Evolutionary conservation across 2,113 vertebrate genomes (phyloP).

Genomic region (Narcine bancroftii): DNA sequence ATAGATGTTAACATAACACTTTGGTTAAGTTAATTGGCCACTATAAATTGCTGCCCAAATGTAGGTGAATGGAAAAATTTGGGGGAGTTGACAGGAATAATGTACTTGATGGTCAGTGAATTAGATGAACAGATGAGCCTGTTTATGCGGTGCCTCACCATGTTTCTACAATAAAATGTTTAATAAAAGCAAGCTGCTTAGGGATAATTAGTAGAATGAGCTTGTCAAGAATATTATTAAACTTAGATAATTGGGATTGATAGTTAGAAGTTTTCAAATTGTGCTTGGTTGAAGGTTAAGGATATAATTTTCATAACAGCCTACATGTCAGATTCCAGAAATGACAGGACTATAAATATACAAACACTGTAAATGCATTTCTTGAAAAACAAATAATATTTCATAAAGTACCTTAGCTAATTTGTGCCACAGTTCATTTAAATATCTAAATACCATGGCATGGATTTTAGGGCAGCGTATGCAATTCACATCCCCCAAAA

Average conservation of each 20-base stretch:
- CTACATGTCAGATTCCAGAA: not conserved
- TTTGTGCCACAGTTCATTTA: slow-evolving; percentile 93
- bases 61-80: too few species aligned
- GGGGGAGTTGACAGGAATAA: too few species aligned
- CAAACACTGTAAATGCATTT: not conserved
- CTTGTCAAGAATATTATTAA: not conserved
- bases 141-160: too few species aligned
- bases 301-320: not conserved
- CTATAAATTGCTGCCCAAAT: too few species aligned
- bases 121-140: too few species aligned
- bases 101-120: too few species aligned
- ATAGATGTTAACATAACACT: too few species aligned
- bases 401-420: slow-evolving; percentile 76
- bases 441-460: slow-evolving; percentile 80
- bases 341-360: not conserved
- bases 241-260: not conserved
- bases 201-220: not conserved
- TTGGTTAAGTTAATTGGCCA: too few species aligned
- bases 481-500: slow-evolving; percentile 89
- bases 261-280: not conserved
- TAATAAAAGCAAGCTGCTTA: not conserved
- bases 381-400: not conserved
- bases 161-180: too few species aligned
- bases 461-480: slow-evolving; percentile 88
- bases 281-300: not conserved